Conservation (phyloP, 1,140 invertebrate genomes). For the Solenopsis invicta region DNA sequence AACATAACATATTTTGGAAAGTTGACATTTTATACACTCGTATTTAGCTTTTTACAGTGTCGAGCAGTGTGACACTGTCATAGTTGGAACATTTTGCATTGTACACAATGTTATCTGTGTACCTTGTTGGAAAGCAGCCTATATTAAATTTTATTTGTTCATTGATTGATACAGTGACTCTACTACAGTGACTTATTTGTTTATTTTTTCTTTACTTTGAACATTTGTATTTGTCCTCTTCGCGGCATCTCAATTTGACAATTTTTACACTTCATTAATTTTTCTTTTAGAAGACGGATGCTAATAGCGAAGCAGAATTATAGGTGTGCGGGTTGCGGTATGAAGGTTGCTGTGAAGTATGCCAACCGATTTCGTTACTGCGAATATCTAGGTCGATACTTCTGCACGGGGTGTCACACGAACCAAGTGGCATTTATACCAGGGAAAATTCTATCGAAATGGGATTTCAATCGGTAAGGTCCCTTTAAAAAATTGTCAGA, state of each 20-base stretch:
- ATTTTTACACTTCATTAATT: constrained; percentile 47
- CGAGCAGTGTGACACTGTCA: no score
- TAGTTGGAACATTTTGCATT: no score
- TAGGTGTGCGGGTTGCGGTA: constrained; percentile 95
- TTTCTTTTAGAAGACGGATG: constrained; percentile 88
- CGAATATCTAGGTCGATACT: constrained; percentile 95
- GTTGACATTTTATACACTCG: no score
- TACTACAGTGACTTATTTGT: neutral
- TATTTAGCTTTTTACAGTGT: no score
- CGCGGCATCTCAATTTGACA: neutral
- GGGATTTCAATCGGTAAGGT: constrained; percentile 89
- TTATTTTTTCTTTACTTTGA: neutral
- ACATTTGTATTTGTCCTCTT: neutral
- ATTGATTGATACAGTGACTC: no score
- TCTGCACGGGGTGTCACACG: constrained; percentile 95
- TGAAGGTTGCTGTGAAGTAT: constrained; percentile 91
- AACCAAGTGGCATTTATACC: constrained; percentile 93
- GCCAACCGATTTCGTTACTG: constrained; percentile 93
- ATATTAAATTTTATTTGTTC: no score
- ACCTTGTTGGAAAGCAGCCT: no score
- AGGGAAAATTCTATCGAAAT: constrained; percentile 89
- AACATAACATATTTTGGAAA: no score
- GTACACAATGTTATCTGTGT: no score
- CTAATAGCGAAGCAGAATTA: constrained; percentile 93
- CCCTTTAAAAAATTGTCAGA: neutral